Evolutionary conservation across 2,797 vertebrate species (phyloP).

Genomic region (Silurus lanzhouensis): DNA sequence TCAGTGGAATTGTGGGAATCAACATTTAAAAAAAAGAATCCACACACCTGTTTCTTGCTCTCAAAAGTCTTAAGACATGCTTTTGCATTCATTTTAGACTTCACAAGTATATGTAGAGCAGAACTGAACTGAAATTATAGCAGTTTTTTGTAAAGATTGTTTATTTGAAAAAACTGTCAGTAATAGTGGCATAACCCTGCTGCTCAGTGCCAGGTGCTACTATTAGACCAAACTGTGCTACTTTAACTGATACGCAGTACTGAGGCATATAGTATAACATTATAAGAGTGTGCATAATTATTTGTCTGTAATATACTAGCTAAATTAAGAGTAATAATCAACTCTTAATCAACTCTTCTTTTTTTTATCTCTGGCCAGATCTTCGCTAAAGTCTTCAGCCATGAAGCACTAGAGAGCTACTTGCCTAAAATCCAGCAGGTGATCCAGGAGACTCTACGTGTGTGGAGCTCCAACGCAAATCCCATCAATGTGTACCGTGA

Average conservation of each 20-base stretch:
- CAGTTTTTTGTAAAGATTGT: neutral
- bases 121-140: neutral
- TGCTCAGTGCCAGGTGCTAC: neutral
- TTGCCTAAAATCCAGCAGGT: conserved; percentile 96
- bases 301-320: neutral
- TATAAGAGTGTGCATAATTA: neutral
- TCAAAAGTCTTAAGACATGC: neutral
- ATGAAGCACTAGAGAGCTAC: conserved; percentile 92
- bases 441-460: conserved; percentile 90
- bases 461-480: conserved; percentile 92
- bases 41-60: conserved; percentile 12
- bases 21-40: conserved; percentile 36
- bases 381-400: conserved; percentile 97
- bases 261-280: conserved; percentile 27
- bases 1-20: conserved; percentile 32
- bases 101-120: neutral
- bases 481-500: conserved; percentile 86
- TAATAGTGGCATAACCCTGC: conserved; percentile 1
- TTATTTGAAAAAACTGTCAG: conserved; percentile 24
- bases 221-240: neutral
- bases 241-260: neutral
- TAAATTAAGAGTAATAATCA: conserved; percentile 25
- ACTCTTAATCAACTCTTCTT: conserved; percentile 33
- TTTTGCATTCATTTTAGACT: conserved; percentile 27
- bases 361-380: conserved; percentile 72